phyloP scores from a whole-genome alignment of 2,888 invertebrate species.

The Petrolisthes cinctipes region DNA sequence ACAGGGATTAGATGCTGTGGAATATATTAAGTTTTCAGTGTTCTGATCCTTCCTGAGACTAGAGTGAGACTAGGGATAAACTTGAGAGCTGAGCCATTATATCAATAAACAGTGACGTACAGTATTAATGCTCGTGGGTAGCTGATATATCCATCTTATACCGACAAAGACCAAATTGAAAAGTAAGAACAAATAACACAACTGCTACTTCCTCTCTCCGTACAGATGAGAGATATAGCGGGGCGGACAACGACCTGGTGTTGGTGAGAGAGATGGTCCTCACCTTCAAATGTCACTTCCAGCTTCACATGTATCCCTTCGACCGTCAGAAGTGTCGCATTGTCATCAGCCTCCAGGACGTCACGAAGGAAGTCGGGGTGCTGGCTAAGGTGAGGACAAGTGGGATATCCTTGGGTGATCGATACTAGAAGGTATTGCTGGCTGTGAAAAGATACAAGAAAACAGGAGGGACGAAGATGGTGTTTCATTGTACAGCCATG shows the following conservation, averaged over 20 bases:
- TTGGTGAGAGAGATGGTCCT: constrained; percentile 30
- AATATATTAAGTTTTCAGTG: background rate
- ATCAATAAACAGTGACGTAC: too few relatives aligned
- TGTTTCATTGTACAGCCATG: background rate
- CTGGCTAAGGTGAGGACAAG: constrained; percentile 14
- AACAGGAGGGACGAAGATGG: background rate
- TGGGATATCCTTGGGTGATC: background rate
- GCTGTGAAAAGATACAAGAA: background rate
- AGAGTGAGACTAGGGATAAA: too few relatives aligned
- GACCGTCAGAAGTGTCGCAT: constrained; percentile 43
- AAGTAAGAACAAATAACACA: background rate
- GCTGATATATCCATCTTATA: too few relatives aligned
- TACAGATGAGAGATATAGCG: constrained; percentile 35
- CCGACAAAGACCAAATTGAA: too few relatives aligned
- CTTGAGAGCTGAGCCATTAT: too few relatives aligned
- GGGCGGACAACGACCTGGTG: constrained; percentile 24
- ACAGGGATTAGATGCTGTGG: background rate
- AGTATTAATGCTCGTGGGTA: too few relatives aligned
- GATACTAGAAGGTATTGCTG: background rate
- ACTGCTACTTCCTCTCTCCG: background rate
- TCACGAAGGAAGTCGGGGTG: constrained; percentile 21
- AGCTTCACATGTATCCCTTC: constrained; percentile 48
- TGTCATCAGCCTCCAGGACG: constrained; percentile 23
- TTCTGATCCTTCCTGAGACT: background rate
- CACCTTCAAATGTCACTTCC: constrained; percentile 49